Percentiles rank a stretch among this genome's conserved stretches.
These are phyloP conservation scores for Metellina segmentata DNA, from an alignment of 2,888 invertebrate species.

Conservation along the genomic window DNA sequence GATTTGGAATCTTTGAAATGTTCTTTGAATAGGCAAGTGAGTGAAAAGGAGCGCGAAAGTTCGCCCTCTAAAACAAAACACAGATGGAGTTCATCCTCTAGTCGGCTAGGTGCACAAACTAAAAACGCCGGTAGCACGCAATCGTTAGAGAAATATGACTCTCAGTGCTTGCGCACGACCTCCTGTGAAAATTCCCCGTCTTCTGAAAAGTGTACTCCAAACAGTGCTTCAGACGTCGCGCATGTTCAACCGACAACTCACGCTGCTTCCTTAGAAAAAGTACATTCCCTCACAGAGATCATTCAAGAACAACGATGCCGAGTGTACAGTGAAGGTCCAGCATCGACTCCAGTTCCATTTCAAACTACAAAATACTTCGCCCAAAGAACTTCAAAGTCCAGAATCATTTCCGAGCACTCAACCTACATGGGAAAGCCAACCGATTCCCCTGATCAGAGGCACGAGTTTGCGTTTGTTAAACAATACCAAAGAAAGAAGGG, in stretches of 20 bases:
- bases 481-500: slow-evolving; percentile 69
- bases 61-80: slow-evolving; percentile 53
- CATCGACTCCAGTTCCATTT: slow-evolving; percentile 45
- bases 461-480: slow-evolving; percentile 47
- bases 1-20: slow-evolving; percentile 59
- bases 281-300: slow-evolving; percentile 62
- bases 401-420: slow-evolving; percentile 46
- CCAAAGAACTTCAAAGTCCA: slow-evolving; percentile 68
- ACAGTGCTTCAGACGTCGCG: slow-evolving; percentile 5
- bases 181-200: slow-evolving; percentile 42
- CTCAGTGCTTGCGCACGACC: background rate
- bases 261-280: slow-evolving; percentile 33
- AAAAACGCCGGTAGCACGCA: slow-evolving; percentile 46
- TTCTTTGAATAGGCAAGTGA: slow-evolving; percentile 22
- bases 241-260: slow-evolving; percentile 25
- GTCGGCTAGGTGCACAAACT: slow-evolving; percentile 12
- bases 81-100: slow-evolving; percentile 65
- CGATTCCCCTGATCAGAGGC: slow-evolving; percentile 48
- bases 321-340: slow-evolving; percentile 70
- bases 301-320: slow-evolving; percentile 71
- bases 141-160: slow-evolving; percentile 10
- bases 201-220: slow-evolving; percentile 37
- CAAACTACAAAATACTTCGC: slow-evolving; percentile 61
- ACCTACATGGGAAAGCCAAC: slow-evolving; percentile 7
- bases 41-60: slow-evolving; percentile 47